Base-by-base conservation (phyloP, 2,113 vertebrate genomes). In the Nestor notabilis region DNA sequence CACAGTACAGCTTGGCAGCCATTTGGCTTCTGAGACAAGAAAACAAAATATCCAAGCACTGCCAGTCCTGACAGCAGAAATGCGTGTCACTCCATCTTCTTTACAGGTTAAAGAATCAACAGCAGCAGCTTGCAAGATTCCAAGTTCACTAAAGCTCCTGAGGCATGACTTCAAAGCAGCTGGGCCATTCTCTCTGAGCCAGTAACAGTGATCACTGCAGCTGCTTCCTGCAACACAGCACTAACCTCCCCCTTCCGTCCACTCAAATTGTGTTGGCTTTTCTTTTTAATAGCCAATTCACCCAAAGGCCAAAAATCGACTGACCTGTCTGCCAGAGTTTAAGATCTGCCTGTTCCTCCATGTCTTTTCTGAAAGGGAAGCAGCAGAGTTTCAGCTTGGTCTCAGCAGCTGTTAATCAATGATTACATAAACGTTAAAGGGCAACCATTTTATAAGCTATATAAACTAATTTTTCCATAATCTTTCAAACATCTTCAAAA, bases 141-240 rank as follows among this genome's bases (percentile, higher is more conserved):
- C 0, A 3, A 68, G 17, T 46, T 86, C 8, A 10, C 35, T 56
- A 55, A 72, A 72, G 49, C 44, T 90, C 47, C 71, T 2, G 12
- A 90, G 41, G 39, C 3, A 7, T 3, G 44, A 65, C 25, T 60
- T 93, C 11, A 31, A 41, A 52, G 18, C 0, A 1, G 11, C 21
- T 10, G 0, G 70, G 27, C 35, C 19, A 50, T 27, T 60, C 17
- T 44, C 24, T 31, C 6, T 8, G 20, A 83, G 24, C 15, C 3
- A 1, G 14, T 44, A 90, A 33, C 43, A 35, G 29, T 4, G 21
- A 41, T 13, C 35, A 64, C 28, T 0, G 0, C 78, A 93, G 50
- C 77, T 89, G 69, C 43, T 82, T 91, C 81, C 92, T 79, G 56
- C n/a, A 87, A 43, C 33, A 70, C 29, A 68, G 19, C n/a, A 27